Evolutionary conservation across 2,888 invertebrate genomes (phyloP).

Genomic region (Xylota segnis): DNA sequence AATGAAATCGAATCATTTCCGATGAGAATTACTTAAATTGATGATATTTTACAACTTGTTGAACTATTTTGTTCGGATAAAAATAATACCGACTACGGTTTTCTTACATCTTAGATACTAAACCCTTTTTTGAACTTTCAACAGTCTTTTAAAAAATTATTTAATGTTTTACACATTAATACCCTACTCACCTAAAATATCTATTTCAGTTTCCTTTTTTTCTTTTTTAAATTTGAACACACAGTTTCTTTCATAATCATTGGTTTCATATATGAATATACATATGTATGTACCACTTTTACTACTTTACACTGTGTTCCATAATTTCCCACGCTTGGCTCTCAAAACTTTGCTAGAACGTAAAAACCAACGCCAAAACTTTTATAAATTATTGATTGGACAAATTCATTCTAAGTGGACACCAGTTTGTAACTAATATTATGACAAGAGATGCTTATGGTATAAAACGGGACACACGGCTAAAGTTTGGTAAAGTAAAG

Average conservation of each 20-base stretch:
- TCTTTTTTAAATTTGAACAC: conserved; percentile 27
- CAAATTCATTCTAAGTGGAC: conserved; percentile 9
- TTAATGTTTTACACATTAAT: too few species aligned
- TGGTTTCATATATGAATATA: not conserved
- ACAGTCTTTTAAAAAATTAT: too few species aligned
- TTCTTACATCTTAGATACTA: too few species aligned
- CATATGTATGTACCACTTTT: not conserved
- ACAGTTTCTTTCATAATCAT: conserved; percentile 30
- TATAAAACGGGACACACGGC: conserved; percentile 14
- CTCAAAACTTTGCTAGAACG: conserved; percentile 14
- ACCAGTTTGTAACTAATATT: conserved; percentile 15
- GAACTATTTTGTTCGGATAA: too few species aligned
- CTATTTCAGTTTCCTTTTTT: conserved; percentile 38
- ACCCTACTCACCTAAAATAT: not conserved
- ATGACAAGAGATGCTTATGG: not conserved
- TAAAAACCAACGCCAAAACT: not conserved
- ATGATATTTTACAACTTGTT: too few species aligned
- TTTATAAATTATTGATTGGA: conserved; percentile 49
- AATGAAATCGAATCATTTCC: too few species aligned
- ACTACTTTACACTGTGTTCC: not conserved
- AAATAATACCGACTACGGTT: too few species aligned
- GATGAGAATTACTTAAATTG: too few species aligned
- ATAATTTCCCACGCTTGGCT: not conserved
- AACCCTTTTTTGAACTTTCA: too few species aligned
- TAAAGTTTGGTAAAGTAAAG: conserved; percentile 31